Conservation (phyloP, 2,888 invertebrate species). For the Agonum fuliginosum region DNA sequence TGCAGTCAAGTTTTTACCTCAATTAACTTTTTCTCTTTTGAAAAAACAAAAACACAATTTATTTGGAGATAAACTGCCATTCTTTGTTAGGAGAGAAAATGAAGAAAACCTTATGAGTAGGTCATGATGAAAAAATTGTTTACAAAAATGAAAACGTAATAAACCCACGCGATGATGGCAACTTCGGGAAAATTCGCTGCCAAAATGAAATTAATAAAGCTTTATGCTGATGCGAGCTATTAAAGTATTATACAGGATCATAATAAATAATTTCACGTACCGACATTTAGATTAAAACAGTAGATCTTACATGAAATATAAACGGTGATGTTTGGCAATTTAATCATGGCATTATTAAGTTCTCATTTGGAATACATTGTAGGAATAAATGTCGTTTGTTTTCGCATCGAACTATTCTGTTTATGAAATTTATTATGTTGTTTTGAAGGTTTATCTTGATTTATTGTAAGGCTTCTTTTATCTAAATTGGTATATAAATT, state of each 20-base stretch:
- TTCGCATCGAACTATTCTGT: background rate
- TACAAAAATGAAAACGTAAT: conserved; percentile 24
- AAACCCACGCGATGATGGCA: background rate
- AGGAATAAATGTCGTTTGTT: conserved; percentile 15
- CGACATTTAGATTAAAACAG: conserved; percentile 42
- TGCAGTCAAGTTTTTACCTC: conserved; percentile 6
- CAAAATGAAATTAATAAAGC: conserved; percentile 53
- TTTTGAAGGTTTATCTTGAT: conserved; percentile 30
- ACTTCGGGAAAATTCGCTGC: conserved; percentile 2
- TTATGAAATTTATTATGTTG: conserved; percentile 12
- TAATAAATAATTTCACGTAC: conserved; percentile 45
- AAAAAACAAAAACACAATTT: conserved; percentile 21
- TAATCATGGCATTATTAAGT: background rate
- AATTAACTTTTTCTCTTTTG: background rate
- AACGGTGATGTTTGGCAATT: conserved; percentile 26
- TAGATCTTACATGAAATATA: conserved; percentile 34
- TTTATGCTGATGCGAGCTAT: conserved; percentile 51
- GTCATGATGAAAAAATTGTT: conserved; percentile 14
- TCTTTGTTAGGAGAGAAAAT: background rate
- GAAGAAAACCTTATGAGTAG: background rate
- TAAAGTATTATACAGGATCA: conserved; percentile 43
- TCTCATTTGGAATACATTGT: background rate
- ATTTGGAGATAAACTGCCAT: background rate
- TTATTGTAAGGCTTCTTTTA: conserved; percentile 26
- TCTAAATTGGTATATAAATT: conserved; percentile 33